A percentile compares a stretch with the other conserved stretches of the same genome.
phyloP scores from a whole-genome alignment of 1,140 invertebrate genomes.

The Archegozetes longisetosus region DNA sequence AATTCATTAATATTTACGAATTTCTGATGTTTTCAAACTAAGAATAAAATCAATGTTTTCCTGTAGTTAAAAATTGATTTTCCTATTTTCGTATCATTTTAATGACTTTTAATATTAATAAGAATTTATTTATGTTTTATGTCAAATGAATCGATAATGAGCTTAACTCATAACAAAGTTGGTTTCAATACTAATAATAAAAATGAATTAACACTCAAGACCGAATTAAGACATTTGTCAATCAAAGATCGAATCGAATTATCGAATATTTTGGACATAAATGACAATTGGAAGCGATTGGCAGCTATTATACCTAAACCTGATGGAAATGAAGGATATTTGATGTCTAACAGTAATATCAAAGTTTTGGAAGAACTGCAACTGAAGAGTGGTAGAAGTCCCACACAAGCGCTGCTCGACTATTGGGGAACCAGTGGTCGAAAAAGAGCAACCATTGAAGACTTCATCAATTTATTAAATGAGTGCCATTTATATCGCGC shows the following conservation, averaged over 20 bases:
- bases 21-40: too few species aligned
- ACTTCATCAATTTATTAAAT: constrained; percentile 16
- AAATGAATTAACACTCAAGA: background rate
- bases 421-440: constrained; percentile 19
- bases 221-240: constrained; percentile 13
- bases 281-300: constrained; percentile 16
- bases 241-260: constrained; percentile 6
- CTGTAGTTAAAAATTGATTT: too few species aligned
- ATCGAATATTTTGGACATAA: constrained; percentile 8
- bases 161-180: too few species aligned
- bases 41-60: too few species aligned
- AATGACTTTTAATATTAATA: too few species aligned
- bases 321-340: constrained; percentile 4
- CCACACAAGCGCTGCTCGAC: constrained; percentile 19
- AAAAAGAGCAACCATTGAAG: constrained; percentile 17
- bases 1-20: too few species aligned
- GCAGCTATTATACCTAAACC: constrained; percentile 14
- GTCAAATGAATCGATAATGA: too few species aligned
- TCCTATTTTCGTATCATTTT: too few species aligned
- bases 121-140: too few species aligned
- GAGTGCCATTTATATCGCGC: constrained; percentile 16
- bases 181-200: too few species aligned
- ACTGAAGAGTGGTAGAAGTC: constrained; percentile 5
- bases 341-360: constrained; percentile 9
- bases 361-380: constrained; percentile 14